These are phyloP conservation scores for Agrochola lychnidis DNA, from an alignment of 2,888 invertebrate species.

Conservation along the genomic window DNA sequence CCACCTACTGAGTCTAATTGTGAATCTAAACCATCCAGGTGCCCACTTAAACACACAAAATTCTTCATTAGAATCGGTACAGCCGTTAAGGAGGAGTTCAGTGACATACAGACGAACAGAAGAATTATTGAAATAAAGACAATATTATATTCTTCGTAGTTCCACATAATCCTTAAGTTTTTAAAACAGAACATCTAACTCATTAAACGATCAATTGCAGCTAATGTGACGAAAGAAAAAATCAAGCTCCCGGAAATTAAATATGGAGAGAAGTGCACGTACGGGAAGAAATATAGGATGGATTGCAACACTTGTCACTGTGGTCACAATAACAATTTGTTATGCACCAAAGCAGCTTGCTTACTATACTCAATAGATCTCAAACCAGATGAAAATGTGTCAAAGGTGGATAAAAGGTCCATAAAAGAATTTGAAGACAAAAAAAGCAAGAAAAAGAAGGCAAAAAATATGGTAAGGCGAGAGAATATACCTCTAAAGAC, in stretches of 20 bases:
- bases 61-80: neutral
- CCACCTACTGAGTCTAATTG: neutral
- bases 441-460: slow-evolving; percentile 20
- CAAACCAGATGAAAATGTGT: neutral
- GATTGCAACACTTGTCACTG: slow-evolving; percentile 84
- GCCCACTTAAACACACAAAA: neutral
- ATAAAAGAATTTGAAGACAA: neutral
- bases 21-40: neutral
- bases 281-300: slow-evolving; percentile 75
- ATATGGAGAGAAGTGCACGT: slow-evolving; percentile 74
- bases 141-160: neutral
- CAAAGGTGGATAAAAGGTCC: neutral
- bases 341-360: slow-evolving; percentile 86
- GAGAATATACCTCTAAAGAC: slow-evolving; percentile 2
- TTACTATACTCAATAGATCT: slow-evolving; percentile 38
- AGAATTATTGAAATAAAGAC: neutral
- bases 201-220: slow-evolving; percentile 60
- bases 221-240: slow-evolving; percentile 48
- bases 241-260: slow-evolving; percentile 71
- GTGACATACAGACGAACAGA: neutral
- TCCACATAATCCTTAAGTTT: neutral
- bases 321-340: slow-evolving; percentile 63
- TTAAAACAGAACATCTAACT: neutral
- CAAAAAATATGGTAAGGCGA: slow-evolving; percentile 2
- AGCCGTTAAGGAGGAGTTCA: neutral